Base-by-base conservation (phyloP, 2,113 vertebrate species). In the Aegithalos caudatus region DNA sequence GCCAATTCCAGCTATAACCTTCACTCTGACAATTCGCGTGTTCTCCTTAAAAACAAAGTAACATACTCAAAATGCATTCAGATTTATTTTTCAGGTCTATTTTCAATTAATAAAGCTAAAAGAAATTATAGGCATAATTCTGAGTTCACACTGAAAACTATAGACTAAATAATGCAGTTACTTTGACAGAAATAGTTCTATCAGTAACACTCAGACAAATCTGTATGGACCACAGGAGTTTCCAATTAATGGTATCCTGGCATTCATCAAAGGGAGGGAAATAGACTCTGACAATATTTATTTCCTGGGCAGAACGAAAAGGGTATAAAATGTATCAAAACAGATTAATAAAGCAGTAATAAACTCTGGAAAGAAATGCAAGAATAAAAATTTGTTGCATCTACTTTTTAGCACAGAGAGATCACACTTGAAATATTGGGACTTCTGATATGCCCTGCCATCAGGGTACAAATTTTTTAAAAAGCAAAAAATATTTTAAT, bases 1-100 rank as follows among this genome's bases (percentile, higher is more conserved):
- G 53, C 98, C 98, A 89, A 99, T 98, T 94, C 99, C 99, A 96
- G 98, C 98, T 82, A 99, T 97, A 67, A 99, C 97, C 96, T 99
- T 99, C 66, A 99, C 98, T 90, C 98, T 98, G 37, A 99, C 98
- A 88, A 99, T 97, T 91, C 98, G 98, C 0, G 98, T 96, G 53
- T 98, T 98, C 71, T 98, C 98, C 99, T 99, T 96, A 91, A 98
- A 98, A 13, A 86, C 1, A 96, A 92, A 92, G 58, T 7, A 53
- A 71, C 3, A 87, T 14, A 71, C n/a, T 86, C 28, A 88, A 48
- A 38, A 84, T 9, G 20, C 27, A 74, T 70, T 91, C 35, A 45
- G 40, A 71, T 47, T 47, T 29, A 29, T 48, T 86, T 80, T 81
- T 84, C 42, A 56, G 40, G 28, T 47, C 19, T n/a, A 40, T n/a